Evolutionary conservation across 2,797 vertebrate species (phyloP).

Genomic region (Iguana delicatissima): DNA sequence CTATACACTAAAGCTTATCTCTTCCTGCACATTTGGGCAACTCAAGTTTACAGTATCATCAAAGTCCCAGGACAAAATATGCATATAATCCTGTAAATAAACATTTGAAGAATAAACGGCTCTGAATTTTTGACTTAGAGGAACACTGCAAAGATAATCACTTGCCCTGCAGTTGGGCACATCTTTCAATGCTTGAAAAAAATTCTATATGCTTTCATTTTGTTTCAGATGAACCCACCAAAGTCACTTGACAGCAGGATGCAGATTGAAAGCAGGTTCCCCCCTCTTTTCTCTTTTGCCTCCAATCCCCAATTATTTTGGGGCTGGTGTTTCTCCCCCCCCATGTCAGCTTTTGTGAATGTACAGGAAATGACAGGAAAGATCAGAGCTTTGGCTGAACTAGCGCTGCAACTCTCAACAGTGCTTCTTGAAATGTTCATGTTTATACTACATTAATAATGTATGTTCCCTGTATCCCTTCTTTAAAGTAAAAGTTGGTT

Average conservation of each 20-base stretch:
- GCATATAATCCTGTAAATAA: conserved; percentile 67
- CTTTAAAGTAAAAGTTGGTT: background rate
- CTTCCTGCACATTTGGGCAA: conserved; percentile 55
- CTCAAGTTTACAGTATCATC: conserved; percentile 66
- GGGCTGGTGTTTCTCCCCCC: background rate
- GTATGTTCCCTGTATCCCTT: background rate
- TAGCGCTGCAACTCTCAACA: conserved; percentile 42
- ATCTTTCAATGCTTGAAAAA: conserved; percentile 52
- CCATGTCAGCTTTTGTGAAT: conserved; percentile 55
- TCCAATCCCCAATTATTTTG: conserved; percentile 63
- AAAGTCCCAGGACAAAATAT: conserved; percentile 58
- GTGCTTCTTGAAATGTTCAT: conserved; percentile 36
- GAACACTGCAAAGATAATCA: conserved; percentile 57
- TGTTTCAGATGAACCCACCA: conserved; percentile 50
- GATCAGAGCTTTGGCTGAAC: conserved; percentile 50
- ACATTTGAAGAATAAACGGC: conserved; percentile 64
- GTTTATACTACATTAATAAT: conserved; percentile 40
- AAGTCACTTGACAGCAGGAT: conserved; percentile 60
- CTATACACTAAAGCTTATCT: conserved; percentile 67
- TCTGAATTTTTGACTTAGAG: conserved; percentile 53
- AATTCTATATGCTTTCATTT: conserved; percentile 62
- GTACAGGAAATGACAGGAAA: conserved; percentile 48
- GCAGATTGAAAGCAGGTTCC: conserved; percentile 55
- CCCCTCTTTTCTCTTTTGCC: conserved; percentile 30
- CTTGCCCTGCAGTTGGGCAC: conserved; percentile 21